Percentiles rank a stretch among this genome's conserved stretches.
Conservation (phyloP, 2,797 vertebrate genomes). For the Argentina silus region DNA sequence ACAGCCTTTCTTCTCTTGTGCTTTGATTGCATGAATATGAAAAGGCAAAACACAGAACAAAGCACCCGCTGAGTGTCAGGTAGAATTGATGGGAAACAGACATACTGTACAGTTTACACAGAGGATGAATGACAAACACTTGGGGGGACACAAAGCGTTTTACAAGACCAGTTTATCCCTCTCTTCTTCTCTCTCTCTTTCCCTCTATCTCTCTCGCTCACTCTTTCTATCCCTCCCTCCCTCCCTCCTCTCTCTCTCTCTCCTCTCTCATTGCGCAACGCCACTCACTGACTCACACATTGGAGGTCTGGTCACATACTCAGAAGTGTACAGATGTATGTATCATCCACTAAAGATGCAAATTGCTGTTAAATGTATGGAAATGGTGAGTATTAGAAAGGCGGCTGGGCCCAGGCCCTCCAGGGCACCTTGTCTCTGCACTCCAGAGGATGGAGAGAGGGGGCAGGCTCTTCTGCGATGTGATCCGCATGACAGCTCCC, state of each 20-base stretch:
- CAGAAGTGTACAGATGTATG: background rate
- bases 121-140: background rate
- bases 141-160: too few relatives aligned
- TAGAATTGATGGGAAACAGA: background rate
- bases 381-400: constrained; percentile 26
- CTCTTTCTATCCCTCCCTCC: background rate
- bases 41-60: constrained; percentile 20
- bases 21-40: constrained; percentile 32
- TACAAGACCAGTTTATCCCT: background rate
- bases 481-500: constrained; percentile 29
- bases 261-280: background rate
- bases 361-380: constrained; percentile 31
- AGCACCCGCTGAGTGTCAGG: background rate
- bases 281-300: constrained; percentile 3
- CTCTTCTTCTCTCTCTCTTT: background rate
- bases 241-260: background rate
- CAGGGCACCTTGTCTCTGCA: constrained; percentile 25
- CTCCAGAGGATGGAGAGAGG: constrained; percentile 10
- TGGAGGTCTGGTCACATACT: constrained; percentile 2
- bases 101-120: background rate
- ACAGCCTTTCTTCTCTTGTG: constrained; percentile 12
- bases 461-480: constrained; percentile 3
- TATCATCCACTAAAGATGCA: constrained; percentile 15
- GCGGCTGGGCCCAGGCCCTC: constrained; percentile 14
- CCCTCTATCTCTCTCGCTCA: background rate